Percentiles rank a stretch among this genome's conserved stretches.
Evolutionary conservation across 2,113 vertebrate genomes (phyloP).

Genomic region (Saccopteryx leptura): DNA sequence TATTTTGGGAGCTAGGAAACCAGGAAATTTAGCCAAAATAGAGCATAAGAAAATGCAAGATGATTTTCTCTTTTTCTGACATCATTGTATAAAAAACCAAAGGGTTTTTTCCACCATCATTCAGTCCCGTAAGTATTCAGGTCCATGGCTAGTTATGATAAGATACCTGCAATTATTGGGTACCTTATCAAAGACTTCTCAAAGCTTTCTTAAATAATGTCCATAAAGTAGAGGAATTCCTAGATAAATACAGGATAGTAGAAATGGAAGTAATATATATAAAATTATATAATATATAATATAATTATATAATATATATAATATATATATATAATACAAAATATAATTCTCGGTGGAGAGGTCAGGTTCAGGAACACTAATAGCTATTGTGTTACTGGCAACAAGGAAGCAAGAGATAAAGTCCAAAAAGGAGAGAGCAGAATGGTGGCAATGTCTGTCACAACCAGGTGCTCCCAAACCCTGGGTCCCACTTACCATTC

Average conservation of each 20-base stretch:
- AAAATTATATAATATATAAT: background rate
- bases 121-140: background rate
- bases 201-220: background rate
- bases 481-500: background rate
- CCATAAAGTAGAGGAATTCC: background rate
- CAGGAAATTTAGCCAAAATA: constrained; percentile 44
- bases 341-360: background rate
- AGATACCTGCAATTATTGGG: background rate
- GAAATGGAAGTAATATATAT: background rate
- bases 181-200: background rate
- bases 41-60: constrained; percentile 22
- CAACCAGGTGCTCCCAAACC: background rate
- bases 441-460: background rate
- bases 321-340: background rate
- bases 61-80: constrained; percentile 19
- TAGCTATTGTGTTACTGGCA: background rate
- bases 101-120: background rate
- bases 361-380: background rate
- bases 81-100: background rate
- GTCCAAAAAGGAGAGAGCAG: background rate
- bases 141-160: background rate
- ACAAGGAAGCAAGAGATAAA: background rate
- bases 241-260: background rate
- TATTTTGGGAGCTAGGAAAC: background rate
- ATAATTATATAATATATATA: too few species aligned